Evolutionary conservation across 2,797 vertebrate species (phyloP).

Genomic region (Macropodus opercularis): DNA sequence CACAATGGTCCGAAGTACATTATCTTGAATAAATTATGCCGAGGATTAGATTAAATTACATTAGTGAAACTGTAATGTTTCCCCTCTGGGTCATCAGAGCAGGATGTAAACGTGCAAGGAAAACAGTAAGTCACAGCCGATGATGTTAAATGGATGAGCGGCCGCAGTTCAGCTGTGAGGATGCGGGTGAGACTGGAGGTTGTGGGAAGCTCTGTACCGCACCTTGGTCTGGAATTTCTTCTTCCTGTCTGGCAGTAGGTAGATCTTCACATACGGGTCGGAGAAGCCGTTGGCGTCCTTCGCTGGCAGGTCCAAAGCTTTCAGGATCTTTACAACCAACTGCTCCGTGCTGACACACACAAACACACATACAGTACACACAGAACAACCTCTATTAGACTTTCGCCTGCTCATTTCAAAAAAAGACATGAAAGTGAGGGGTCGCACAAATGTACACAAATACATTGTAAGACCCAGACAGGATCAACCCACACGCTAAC

Average conservation of each 20-base stretch:
- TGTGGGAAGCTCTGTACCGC: neutral
- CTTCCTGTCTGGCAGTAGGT: conserved; percentile 94
- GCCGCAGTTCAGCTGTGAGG: neutral
- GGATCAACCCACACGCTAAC: conserved; percentile 34
- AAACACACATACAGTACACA: conserved; percentile 29
- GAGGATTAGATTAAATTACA: conserved; percentile 58
- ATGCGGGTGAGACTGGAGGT: conserved; percentile 1
- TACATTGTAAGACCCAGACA: conserved; percentile 38
- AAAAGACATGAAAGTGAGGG: conserved; percentile 1
- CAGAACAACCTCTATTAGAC: conserved; percentile 18
- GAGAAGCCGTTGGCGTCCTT: conserved; percentile 94
- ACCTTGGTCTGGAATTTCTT: conserved; percentile 97
- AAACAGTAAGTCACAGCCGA: conserved; percentile 4
- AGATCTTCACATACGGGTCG: conserved; percentile 94
- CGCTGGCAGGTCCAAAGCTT: conserved; percentile 90
- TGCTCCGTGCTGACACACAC: conserved; percentile 85
- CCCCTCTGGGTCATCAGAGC: conserved; percentile 18
- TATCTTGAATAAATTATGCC: conserved; percentile 54
- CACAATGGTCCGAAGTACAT: conserved; percentile 31
- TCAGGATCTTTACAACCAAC: conserved; percentile 91
- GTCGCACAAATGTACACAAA: conserved; percentile 24
- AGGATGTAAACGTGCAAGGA: neutral
- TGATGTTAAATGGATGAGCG: neutral
- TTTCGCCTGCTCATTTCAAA: conserved; percentile 9
- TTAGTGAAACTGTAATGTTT: conserved; percentile 43